Conservation (phyloP, 2,888 invertebrate species). For the Zonitis immaculata region DNA sequence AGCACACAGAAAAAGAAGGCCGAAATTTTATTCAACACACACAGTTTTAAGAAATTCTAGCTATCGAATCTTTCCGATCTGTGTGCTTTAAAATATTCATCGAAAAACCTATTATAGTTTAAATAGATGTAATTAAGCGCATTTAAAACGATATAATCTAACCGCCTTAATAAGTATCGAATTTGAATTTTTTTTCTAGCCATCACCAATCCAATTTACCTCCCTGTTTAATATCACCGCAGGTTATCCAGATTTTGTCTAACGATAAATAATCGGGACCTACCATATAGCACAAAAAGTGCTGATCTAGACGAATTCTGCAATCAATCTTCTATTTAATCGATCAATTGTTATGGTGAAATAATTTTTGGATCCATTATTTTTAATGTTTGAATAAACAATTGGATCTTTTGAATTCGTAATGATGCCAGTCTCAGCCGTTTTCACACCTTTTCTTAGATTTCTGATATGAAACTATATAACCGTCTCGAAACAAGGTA, state of each 20-base stretch:
- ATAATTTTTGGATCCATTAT: too few relatives aligned
- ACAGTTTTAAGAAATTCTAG: too few relatives aligned
- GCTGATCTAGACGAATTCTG: too few relatives aligned
- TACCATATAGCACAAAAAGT: constrained; percentile 18
- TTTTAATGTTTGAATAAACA: too few relatives aligned
- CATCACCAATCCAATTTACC: constrained; percentile 34
- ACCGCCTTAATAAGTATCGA: constrained; percentile 32
- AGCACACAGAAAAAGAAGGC: background rate
- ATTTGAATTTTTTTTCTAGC: constrained; percentile 35
- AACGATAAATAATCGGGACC: constrained; percentile 8
- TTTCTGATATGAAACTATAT: constrained; percentile 13
- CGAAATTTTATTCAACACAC: too few relatives aligned
- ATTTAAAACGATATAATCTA: constrained; percentile 41
- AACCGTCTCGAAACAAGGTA: background rate
- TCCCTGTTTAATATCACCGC: too few relatives aligned
- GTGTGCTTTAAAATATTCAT: background rate
- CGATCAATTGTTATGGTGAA: constrained; percentile 36
- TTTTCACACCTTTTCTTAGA: constrained; percentile 10
- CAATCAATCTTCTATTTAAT: constrained; percentile 5
- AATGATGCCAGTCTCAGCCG: constrained; percentile 21
- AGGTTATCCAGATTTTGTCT: constrained; percentile 14
- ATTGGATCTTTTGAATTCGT: constrained; percentile 36
- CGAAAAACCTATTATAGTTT: constrained; percentile 27
- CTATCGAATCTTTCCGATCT: too few relatives aligned
- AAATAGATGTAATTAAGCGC: constrained; percentile 41